Percentiles rank a stretch among this genome's conserved stretches.
phyloP scores from a whole-genome alignment of 1,140 invertebrate genomes.

The Physella acuta region DNA sequence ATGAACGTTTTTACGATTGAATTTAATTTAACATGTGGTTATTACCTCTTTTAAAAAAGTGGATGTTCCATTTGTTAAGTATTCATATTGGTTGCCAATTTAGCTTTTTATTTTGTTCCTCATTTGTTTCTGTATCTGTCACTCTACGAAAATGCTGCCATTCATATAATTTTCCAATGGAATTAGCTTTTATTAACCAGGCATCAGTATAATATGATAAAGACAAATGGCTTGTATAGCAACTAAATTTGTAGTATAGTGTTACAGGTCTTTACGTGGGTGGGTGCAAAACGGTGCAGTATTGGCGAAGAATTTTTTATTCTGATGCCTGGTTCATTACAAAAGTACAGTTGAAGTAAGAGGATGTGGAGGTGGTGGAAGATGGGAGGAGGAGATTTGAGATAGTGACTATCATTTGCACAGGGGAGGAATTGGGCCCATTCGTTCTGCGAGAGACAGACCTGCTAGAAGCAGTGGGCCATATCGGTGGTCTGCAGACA shows the following conservation, averaged over 20 bases:
- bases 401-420: constrained; percentile 1
- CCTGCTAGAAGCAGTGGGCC: neutral
- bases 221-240: no score
- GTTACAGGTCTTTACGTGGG: no score
- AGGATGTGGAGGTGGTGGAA: neutral
- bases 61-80: neutral
- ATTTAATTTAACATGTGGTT: neutral
- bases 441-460: constrained; percentile 1
- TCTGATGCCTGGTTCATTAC: neutral
- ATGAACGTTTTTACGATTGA: neutral
- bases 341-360: no score
- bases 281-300: no score
- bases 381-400: neutral
- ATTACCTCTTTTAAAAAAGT: neutral
- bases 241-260: no score
- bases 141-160: neutral
- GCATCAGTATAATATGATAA: no score
- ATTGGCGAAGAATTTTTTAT: neutral
- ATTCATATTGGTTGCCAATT: neutral
- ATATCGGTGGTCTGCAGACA: constrained; percentile 8
- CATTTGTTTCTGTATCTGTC: neutral
- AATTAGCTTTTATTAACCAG: no score
- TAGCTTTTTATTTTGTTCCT: neutral
- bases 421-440: constrained; percentile 11
- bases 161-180: no score